Evolutionary conservation across 1,140 invertebrate species (phyloP), one percentile per base, ranked within the genome.

Genomic region (Drosophila lacteicornis): DNA sequence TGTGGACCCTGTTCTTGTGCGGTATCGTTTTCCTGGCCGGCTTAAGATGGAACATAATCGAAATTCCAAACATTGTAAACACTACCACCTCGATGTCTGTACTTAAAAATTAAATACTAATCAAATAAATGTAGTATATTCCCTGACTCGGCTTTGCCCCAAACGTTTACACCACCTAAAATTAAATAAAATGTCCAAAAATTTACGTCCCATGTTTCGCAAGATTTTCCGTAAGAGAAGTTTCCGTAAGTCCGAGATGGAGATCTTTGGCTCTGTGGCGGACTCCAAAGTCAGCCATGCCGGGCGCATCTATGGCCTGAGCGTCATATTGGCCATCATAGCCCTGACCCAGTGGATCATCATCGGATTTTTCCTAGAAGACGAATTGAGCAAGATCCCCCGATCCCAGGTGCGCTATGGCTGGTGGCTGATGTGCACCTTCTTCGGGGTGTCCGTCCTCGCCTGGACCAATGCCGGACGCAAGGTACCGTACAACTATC

Each of bases 381-480:
- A 25, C 0, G 22, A 25, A 6, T 1, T 56, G 1, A n/a, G 9
- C 2, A 1, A 9, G 0, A 11, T 8, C 0, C 25, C 3, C 2
- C 2, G 8, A 7, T 5, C 58, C 4, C 19, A 30, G 2, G 45
- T 40, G 2, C 60, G 68, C 0, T 88, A 88, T 9, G 85, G 85
- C 19, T 75, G 46, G 47, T 88, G 85, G 85, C 56, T 88, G 0
- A 0, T 63, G 13, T 15, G 8, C 13, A 90, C 85, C 9, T 88
- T 85, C 38, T 76, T 85, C 30, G 63, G 36, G 2, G 62, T 88
- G 6, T 67, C 69, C 15, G n/a, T 70, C 2, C 19, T 88, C 1
- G 56, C 81, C 2, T 88, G 85, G 56, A 88, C 85, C 1, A 15
- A 62, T 0, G 6, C 49, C 0, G 85, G 85, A 17, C 85, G 85